Percentiles rank a stretch among this genome's conserved stretches.
Conservation (phyloP, 1,140 invertebrate genomes). For the Pseudomyrmex concolor region DNA sequence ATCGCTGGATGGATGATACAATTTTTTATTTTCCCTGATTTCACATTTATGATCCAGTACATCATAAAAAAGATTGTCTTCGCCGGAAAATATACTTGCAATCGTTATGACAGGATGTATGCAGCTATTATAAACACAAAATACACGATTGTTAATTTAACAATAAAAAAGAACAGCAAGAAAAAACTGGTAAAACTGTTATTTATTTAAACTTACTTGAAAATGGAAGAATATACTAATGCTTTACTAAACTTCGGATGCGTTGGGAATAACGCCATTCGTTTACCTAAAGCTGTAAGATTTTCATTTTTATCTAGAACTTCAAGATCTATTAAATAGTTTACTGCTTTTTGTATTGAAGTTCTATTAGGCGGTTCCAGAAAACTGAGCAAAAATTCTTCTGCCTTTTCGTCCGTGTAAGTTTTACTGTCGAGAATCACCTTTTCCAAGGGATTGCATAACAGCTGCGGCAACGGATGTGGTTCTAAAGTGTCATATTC, state of each 20-base stretch:
- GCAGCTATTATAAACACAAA: conserved; percentile 78
- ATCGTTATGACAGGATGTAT: conserved; percentile 81
- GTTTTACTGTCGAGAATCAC: conserved; percentile 87
- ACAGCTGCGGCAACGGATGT: conserved; percentile 87
- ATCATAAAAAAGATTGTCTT: conserved; percentile 75
- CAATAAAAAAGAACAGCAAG: background rate
- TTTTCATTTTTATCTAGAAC: conserved; percentile 86
- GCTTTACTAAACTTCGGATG: conserved; percentile 86
- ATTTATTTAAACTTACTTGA: conserved; percentile 80
- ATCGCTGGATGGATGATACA: conserved; percentile 85
- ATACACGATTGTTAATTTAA: background rate
- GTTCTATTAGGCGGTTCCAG: conserved; percentile 85
- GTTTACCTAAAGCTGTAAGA: conserved; percentile 86
- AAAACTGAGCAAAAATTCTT: conserved; percentile 85
- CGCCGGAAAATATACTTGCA: conserved; percentile 73
- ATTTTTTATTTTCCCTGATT: conserved; percentile 83
- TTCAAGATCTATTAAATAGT: conserved; percentile 85
- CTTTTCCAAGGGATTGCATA: conserved; percentile 87
- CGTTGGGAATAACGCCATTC: conserved; percentile 84
- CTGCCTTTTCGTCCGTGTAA: conserved; percentile 83
- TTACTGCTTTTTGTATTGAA: conserved; percentile 84
- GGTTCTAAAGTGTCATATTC: conserved; percentile 83
- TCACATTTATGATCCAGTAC: conserved; percentile 72
- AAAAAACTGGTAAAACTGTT: conserved; percentile 11
- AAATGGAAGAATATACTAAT: conserved; percentile 85